Conservation (phyloP, 2,888 invertebrate genomes). For the Drosophila percnosoma region DNA sequence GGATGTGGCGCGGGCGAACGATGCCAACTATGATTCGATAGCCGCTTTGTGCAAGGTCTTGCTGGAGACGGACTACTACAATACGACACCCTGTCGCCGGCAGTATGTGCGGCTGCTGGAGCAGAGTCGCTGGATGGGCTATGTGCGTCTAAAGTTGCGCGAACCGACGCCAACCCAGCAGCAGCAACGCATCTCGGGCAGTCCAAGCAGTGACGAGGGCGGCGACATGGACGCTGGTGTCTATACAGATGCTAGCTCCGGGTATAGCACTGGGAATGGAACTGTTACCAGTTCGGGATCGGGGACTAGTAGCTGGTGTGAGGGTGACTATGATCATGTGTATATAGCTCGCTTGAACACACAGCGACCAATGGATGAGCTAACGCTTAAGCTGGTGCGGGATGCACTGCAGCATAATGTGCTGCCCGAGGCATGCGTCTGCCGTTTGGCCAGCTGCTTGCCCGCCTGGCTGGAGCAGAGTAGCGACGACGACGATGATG, state of each 20-base stretch:
- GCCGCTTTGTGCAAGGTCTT: slow-evolving; percentile 88
- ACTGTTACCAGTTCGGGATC: slow-evolving; percentile 40
- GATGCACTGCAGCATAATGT: slow-evolving; percentile 62
- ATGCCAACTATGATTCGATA: slow-evolving; percentile 85
- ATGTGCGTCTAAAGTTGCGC: slow-evolving; percentile 81
- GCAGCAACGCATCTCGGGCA: slow-evolving; percentile 8
- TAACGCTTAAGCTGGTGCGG: slow-evolving; percentile 56
- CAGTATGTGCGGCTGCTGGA: slow-evolving; percentile 74
- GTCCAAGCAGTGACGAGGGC: slow-evolving; percentile 12
- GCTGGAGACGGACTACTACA: slow-evolving; percentile 85
- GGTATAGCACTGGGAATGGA: slow-evolving; percentile 69
- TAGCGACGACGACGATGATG: slow-evolving; percentile 19
- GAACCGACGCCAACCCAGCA: slow-evolving; percentile 59
- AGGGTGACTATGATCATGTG: slow-evolving; percentile 85
- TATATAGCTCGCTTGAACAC: slow-evolving; percentile 87
- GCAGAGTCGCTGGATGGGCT: slow-evolving; percentile 83
- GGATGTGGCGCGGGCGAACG: slow-evolving; percentile 88
- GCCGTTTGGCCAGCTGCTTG: slow-evolving; percentile 74
- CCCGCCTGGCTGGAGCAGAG: slow-evolving; percentile 64
- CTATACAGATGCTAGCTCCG: slow-evolving; percentile 78
- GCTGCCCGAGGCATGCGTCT: slow-evolving; percentile 81
- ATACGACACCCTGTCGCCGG: slow-evolving; percentile 76
- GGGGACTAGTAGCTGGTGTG: slow-evolving; percentile 25
- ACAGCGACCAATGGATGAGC: slow-evolving; percentile 86
- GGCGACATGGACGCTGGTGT: slow-evolving; percentile 33